Percentiles rank a stretch among this genome's conserved stretches.
Conservation (phyloP, 1,140 invertebrate genomes). For the Aphaenogaster rudis region DNA sequence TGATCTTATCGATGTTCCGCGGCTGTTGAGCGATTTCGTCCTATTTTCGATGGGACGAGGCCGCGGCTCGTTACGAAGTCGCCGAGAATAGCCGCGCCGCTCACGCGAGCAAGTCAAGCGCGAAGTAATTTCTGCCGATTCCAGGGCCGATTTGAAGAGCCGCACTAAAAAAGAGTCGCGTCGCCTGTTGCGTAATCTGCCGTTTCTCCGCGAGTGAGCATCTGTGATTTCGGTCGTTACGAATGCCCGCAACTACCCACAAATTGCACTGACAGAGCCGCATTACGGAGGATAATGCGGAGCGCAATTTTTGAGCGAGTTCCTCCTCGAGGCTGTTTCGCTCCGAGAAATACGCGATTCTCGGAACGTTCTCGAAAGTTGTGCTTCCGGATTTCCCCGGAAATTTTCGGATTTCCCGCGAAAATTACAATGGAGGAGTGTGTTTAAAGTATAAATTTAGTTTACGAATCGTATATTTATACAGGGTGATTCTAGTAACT, state of each 20-base stretch:
- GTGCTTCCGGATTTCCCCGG: too few species aligned
- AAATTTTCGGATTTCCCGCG: not conserved
- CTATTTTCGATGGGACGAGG: conserved; percentile 52
- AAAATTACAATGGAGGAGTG: not conserved
- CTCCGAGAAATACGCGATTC: not conserved
- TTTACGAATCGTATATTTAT: not conserved
- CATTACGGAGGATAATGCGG: conserved; percentile 36
- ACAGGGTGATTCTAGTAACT: not conserved
- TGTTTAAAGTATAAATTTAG: not conserved
- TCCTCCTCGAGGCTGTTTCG: not conserved
- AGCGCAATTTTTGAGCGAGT: conserved; percentile 26
- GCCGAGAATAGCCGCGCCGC: conserved; percentile 53
- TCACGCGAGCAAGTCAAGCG: conserved; percentile 72
- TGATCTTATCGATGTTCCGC: conserved; percentile 9
- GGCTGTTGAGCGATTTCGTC: conserved; percentile 7
- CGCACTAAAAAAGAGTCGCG: conserved; percentile 34
- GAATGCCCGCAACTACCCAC: conserved; percentile 33
- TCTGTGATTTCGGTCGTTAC: conserved; percentile 40
- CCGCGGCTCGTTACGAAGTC: conserved; percentile 52
- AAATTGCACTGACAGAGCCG: conserved; percentile 33
- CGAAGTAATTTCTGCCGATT: conserved; percentile 73
- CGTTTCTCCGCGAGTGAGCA: not conserved
- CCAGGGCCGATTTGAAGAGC: conserved; percentile 57
- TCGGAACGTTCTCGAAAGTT: not conserved
- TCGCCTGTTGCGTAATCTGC: conserved; percentile 55